These are phyloP conservation scores for Cataglyphis livida DNA, from an alignment of 2,888 invertebrate species.

Conservation along the genomic window DNA sequence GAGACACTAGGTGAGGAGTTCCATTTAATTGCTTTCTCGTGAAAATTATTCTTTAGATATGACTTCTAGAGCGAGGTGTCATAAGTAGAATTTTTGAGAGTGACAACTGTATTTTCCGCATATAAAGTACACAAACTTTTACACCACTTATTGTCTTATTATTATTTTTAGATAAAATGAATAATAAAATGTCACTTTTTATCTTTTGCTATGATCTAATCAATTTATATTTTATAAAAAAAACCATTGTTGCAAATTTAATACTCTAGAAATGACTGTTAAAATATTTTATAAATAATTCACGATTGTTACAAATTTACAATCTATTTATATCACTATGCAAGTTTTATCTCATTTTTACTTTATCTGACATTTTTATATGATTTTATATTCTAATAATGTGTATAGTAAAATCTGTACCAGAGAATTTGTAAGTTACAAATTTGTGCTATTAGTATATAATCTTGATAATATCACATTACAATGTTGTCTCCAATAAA, in stretches of 20 bases:
- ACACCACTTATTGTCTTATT: constrained; percentile 21
- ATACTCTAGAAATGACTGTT: neutral
- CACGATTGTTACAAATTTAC: constrained; percentile 35
- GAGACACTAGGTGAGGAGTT: constrained; percentile 70
- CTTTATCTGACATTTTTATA: constrained; percentile 5
- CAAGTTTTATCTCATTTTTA: constrained; percentile 22
- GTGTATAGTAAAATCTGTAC: constrained; percentile 1
- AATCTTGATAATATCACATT: constrained; percentile 9
- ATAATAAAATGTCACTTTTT: constrained; percentile 24
- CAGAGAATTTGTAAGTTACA: constrained; percentile 27
- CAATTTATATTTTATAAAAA: constrained; percentile 21
- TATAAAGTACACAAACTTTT: constrained; percentile 46
- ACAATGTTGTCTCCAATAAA: constrained; percentile 25
- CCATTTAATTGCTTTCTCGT: constrained; percentile 61
- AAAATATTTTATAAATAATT: neutral
- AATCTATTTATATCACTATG: neutral
- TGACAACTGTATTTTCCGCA: constrained; percentile 51
- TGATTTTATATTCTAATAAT: constrained; percentile 15
- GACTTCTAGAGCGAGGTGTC: constrained; percentile 73
- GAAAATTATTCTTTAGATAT: constrained; percentile 60
- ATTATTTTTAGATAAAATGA: constrained; percentile 48
- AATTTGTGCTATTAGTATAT: constrained; percentile 5
- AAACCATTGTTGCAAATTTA: constrained; percentile 17
- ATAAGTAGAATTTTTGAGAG: constrained; percentile 67
- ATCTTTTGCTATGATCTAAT: constrained; percentile 37